Conservation (phyloP, 2,113 vertebrate species). For the Typhlomys cinereus region DNA sequence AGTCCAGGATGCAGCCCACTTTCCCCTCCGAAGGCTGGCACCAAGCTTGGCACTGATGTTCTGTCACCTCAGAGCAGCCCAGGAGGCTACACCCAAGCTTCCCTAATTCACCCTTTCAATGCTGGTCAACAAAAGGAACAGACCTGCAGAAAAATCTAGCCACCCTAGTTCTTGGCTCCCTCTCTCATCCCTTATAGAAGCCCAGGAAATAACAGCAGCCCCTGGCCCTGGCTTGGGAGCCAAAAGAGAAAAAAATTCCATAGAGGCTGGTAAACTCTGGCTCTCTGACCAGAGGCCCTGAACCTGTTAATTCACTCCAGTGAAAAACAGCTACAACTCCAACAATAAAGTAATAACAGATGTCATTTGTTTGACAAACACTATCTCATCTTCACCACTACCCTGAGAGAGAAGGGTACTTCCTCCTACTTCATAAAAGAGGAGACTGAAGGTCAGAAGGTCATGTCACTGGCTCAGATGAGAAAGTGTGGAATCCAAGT, state of each 20-base stretch:
- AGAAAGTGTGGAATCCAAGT: background rate
- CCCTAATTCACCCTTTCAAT: background rate
- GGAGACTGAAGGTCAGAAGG: conserved; percentile 17
- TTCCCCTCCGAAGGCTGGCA: background rate
- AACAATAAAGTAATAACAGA: background rate
- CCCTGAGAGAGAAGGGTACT: background rate
- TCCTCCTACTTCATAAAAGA: background rate
- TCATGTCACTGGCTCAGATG: background rate
- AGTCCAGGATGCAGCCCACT: background rate
- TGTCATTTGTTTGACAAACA: background rate
- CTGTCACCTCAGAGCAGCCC: background rate
- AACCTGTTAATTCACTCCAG: background rate
- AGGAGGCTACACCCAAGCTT: background rate
- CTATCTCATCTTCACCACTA: conserved; percentile 1
- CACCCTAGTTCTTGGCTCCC: background rate
- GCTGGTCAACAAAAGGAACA: background rate
- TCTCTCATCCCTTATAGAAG: background rate
- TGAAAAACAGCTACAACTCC: background rate
- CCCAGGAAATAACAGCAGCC: background rate
- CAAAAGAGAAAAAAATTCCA: background rate
- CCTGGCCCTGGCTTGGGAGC: background rate
- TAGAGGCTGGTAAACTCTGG: background rate
- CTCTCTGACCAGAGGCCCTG: background rate
- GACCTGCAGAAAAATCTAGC: background rate
- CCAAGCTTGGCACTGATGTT: background rate